Evolutionary conservation across 2,113 vertebrate species (phyloP).

Genomic region (Pedetes capensis): DNA sequence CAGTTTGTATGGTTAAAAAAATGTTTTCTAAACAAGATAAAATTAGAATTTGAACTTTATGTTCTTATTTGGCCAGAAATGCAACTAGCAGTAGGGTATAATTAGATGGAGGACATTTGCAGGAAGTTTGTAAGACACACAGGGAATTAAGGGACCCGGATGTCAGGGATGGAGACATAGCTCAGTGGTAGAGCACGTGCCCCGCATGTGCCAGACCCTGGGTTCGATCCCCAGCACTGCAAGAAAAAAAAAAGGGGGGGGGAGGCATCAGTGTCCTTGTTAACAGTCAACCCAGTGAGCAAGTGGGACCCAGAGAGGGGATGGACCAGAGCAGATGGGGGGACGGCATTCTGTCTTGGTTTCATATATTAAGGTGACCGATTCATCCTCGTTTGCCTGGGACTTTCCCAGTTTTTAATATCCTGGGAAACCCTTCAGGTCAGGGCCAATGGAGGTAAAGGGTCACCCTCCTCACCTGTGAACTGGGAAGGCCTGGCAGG

Average conservation of each 20-base stretch:
- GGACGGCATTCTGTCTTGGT: background rate
- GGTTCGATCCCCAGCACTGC: background rate
- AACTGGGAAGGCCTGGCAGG: accelerated
- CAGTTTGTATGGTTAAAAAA: background rate
- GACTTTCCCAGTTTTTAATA: background rate
- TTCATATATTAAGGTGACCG: background rate
- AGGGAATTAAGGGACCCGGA: background rate
- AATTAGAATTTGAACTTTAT: background rate
- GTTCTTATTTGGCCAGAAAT: background rate
- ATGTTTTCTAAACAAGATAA: background rate
- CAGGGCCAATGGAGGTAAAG: background rate
- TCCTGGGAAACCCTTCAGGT: background rate
- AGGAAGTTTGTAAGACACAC: background rate
- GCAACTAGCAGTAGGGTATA: background rate
- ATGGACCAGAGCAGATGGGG: accelerated
- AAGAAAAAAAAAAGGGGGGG: no score
- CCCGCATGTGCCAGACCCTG: no score
- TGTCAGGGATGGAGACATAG: background rate
- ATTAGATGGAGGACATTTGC: accelerated
- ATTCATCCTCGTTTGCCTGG: background rate
- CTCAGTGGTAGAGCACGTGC: no score
- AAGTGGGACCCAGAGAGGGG: no score
- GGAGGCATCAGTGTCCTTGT: accelerated
- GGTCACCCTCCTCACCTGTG: background rate
- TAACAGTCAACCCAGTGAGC: no score